Evolutionary conservation across 2,113 vertebrate genomes (phyloP), one percentile per base, ranked within the genome.

Genomic region (Syrrhaptes paradoxus): DNA sequence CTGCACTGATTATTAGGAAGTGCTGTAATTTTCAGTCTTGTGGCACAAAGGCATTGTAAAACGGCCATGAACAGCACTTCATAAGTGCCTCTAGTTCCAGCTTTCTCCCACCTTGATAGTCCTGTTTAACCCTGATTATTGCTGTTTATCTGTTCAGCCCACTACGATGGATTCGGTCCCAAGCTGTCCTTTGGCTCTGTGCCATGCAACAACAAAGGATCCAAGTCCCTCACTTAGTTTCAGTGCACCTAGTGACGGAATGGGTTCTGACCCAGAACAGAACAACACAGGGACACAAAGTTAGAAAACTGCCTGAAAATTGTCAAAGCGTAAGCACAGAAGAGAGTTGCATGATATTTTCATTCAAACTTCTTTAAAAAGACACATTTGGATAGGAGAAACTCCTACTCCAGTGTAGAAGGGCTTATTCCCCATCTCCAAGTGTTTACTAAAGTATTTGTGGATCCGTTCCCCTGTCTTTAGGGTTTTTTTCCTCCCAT

Each of bases 1-100:
- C 36, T 86, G 62, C 49, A 41, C 58, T 55, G n/a, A 49, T 87
- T 87, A 93, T 85, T 91, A 91, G 91, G 82, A 91, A 91, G 59
- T 0, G 0, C 22, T 21, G 41, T 67, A 57, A 93, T 90, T 91
- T 94, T 71, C 82, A 57, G 46, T 73, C 79, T 93, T 29, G 3
- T 14, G 55, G 61, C 45, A 10, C 93, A 84, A 66, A 90, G 75
- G 74, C 5, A 8, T 77, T 84, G 49, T 93, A 95, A 95, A 93
- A 81, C 83, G 63, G 32, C 72, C 1, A 2, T 11, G 29, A 94
- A 31, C 34, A 72, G 62, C 70, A 45, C 80, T 82, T 91, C 61
- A 81, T 91, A 74, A 81, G 43, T 0, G 5, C 32, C 65, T 74
- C 72, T 77, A 48, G 26, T 52, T 92, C 68, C 80, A 84, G 32